Evolutionary conservation across 2,113 vertebrate species (phyloP).

Genomic region (Cinclus mexicanus): DNA sequence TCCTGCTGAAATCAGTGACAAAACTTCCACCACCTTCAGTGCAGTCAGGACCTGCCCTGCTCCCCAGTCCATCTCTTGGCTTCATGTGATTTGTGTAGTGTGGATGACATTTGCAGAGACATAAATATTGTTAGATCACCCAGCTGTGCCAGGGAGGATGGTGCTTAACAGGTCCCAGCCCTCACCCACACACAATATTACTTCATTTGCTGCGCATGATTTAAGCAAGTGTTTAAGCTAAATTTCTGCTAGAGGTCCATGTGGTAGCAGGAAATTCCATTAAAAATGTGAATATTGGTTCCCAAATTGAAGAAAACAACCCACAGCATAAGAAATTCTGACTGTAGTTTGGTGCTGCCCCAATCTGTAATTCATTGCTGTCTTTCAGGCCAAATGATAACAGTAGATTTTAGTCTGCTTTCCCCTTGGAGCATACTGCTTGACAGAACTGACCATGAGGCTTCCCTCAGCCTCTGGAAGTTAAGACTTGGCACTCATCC

Average conservation of each 20-base stretch:
- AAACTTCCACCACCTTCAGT: background rate
- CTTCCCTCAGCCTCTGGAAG: background rate
- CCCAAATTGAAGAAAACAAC: background rate
- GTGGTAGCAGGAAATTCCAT: background rate
- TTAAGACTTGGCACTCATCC: background rate
- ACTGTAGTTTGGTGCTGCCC: background rate
- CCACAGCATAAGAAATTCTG: background rate
- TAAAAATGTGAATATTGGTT: background rate
- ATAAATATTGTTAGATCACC: background rate
- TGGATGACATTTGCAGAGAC: background rate
- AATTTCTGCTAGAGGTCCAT: background rate
- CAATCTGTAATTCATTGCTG: background rate
- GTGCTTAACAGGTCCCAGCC: background rate
- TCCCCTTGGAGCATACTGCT: background rate
- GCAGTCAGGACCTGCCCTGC: background rate
- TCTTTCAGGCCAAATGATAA: background rate
- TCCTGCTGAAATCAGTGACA: background rate
- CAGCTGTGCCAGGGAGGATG: background rate
- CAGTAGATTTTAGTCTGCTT: background rate
- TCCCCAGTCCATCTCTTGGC: background rate
- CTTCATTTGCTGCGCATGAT: background rate
- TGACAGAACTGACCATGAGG: background rate
- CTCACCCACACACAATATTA: background rate
- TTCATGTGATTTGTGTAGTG: background rate
- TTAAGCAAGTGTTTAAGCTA: background rate